Percentiles rank a stretch among this genome's conserved stretches.
phyloP scores from a whole-genome alignment of 1,140 invertebrate species.

The Atta texana region DNA sequence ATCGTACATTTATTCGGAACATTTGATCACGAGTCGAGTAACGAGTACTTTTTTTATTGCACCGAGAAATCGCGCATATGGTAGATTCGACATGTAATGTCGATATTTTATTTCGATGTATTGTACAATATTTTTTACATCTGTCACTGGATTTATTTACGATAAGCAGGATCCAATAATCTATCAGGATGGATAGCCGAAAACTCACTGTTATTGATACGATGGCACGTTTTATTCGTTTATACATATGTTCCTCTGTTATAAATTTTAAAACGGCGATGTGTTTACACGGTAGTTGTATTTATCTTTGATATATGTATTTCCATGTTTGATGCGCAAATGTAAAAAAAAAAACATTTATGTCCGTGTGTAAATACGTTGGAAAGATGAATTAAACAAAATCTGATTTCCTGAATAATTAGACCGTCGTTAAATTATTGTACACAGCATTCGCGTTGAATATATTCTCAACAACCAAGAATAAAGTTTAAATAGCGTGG shows the following conservation, averaged over 20 bases:
- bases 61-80: slow-evolving; percentile 39
- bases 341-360: slow-evolving; percentile 18
- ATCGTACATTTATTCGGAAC: slow-evolving; percentile 33
- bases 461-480: background rate
- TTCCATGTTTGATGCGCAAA: background rate
- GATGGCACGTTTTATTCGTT: slow-evolving; percentile 51
- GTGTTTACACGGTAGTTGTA: slow-evolving; percentile 46
- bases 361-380: slow-evolving; percentile 31
- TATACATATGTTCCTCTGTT: slow-evolving; percentile 38
- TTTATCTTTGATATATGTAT: slow-evolving; percentile 33
- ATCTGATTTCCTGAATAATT: slow-evolving; percentile 58
- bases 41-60: slow-evolving; percentile 46
- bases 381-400: slow-evolving; percentile 51
- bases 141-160: slow-evolving; percentile 55
- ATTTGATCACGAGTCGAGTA: slow-evolving; percentile 40
- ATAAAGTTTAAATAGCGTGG: slow-evolving; percentile 27
- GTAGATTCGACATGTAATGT: slow-evolving; percentile 32
- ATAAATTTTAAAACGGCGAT: slow-evolving; percentile 58
- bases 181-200: slow-evolving; percentile 49
- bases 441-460: slow-evolving; percentile 13
- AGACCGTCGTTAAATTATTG: slow-evolving; percentile 44
- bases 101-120: slow-evolving; percentile 57
- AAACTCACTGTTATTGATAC: slow-evolving; percentile 56
- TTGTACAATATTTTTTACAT: slow-evolving; percentile 58
- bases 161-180: slow-evolving; percentile 62